Evolutionary conservation across 2,888 invertebrate species (phyloP), one percentile per base, ranked within the genome.

Genomic region (Nysson spinosus): DNA sequence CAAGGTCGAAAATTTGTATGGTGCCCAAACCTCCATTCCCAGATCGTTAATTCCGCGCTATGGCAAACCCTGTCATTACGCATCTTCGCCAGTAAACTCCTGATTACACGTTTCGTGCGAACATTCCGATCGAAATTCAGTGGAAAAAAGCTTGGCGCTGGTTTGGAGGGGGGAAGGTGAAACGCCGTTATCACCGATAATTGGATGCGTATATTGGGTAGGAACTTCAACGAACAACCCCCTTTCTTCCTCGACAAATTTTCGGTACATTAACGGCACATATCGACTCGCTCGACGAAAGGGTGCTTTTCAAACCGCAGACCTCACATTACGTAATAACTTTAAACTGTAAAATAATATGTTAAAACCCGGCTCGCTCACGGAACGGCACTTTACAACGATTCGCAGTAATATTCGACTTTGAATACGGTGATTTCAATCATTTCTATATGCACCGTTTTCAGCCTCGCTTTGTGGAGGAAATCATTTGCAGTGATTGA

Each of bases 61-160:
- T 52, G 22, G 16, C 52, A 63, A 52, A 76, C 76, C 76, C 76
- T 74, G 65, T 72, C 73, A 76, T 77, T 77, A 77, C 67, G 67
- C 35, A 60, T 74, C 67, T 71, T 74, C 58, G 63, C 52, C 69
- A 66, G 61, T 66, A 61, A 77, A 65, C 51, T 67, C n/a, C 58
- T 74, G 76, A 77, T 77, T 77, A 77, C 69, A 74, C 49, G 74
- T 63, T 73, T 37, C 65, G 58, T 16, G 35, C 57, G 39, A 57
- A 46, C 37, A 30, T 2, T 20, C 47, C 26, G 49, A 35, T n/a
- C 44, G 54, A 52, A 43, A 67, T 42, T 60, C 37, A 35, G 16
- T 11, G 32, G 20, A 34, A 34, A 20, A 35, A 47, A 35, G 49
- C 5, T 17, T 14, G 16, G 5, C n/a, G 24, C 28, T 9, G 16